These are phyloP conservation scores for Chironomus tepperi DNA, from an alignment of 1,140 invertebrate genomes.

Conservation along the genomic window DNA sequence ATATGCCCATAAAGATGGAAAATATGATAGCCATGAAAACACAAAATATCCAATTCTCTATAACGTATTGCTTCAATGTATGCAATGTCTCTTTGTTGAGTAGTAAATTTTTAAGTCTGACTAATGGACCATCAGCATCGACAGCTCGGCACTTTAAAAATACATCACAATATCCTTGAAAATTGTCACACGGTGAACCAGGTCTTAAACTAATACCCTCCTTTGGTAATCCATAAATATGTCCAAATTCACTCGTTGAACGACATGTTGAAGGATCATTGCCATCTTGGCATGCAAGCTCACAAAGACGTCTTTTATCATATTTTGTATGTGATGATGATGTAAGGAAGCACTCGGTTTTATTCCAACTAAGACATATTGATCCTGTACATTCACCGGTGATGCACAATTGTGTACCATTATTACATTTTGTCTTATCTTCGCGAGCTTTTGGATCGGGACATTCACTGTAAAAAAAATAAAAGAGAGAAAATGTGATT, in stretches of 20 bases:
- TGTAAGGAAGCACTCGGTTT: conserved; percentile 88
- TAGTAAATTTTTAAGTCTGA: conserved; percentile 91
- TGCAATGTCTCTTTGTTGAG: conserved; percentile 85
- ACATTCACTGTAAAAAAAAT: conserved; percentile 55
- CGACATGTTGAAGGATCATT: conserved; percentile 66
- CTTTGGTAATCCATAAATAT: conserved; percentile 59
- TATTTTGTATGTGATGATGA: conserved; percentile 74
- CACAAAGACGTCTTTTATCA: conserved; percentile 77
- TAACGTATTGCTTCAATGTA: conserved; percentile 81
- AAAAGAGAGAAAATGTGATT: too few relatives aligned
- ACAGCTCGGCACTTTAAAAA: conserved; percentile 95
- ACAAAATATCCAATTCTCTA: conserved; percentile 95
- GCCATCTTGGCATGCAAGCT: conserved; percentile 88
- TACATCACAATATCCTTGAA: conserved; percentile 96
- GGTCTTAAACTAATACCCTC: conserved; percentile 84
- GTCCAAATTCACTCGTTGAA: conserved; percentile 77
- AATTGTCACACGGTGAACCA: conserved; percentile 97
- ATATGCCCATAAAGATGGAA: conserved; percentile 94
- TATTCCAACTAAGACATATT: conserved; percentile 88
- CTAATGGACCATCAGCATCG: conserved; percentile 95
- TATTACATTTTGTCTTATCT: conserved; percentile 79
- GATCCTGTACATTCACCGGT: conserved; percentile 90
- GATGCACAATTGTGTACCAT: conserved; percentile 79
- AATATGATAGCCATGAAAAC: conserved; percentile 83
- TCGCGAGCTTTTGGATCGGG: conserved; percentile 65